Evolutionary conservation across 2,797 vertebrate genomes (phyloP).

Genomic region (Hafferia zeledoni): DNA sequence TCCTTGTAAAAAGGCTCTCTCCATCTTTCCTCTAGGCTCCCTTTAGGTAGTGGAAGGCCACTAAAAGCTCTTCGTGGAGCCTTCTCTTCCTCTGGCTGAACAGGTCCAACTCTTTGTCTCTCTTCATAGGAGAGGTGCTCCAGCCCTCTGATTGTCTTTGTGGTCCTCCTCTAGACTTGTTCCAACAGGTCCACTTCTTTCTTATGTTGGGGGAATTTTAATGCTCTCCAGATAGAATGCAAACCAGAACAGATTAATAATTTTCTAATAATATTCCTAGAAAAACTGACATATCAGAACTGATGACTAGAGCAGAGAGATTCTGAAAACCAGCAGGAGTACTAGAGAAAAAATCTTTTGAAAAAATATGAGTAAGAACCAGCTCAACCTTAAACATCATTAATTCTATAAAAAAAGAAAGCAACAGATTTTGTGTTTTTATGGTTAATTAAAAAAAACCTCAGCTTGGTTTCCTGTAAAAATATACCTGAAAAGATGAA

Average conservation of each 20-base stretch:
- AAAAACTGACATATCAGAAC: not conserved
- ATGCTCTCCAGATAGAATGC: not conserved
- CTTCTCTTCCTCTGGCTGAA: not conserved
- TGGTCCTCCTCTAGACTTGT: not conserved
- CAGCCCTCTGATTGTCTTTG: not conserved
- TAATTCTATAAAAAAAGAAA: not conserved
- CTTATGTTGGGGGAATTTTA: rapidly evolving
- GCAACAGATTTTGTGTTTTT: not conserved
- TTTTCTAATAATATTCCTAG: not conserved
- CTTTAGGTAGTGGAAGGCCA: not conserved
- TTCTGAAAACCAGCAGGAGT: not conserved
- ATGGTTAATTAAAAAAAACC: not conserved
- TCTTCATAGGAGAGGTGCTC: not conserved
- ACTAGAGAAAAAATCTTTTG: not conserved
- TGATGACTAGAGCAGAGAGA: not conserved
- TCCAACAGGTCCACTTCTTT: not conserved
- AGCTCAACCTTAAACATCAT: not conserved
- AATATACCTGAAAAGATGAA: not conserved
- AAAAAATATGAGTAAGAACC: not conserved
- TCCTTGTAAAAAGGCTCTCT: not conserved
- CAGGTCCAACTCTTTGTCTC: not conserved
- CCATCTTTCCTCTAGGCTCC: not conserved
- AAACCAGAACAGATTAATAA: not conserved
- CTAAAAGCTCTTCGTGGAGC: not conserved
- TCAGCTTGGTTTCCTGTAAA: not conserved